Evolutionary conservation across 2,888 invertebrate genomes (phyloP).

Genomic region (Criorhina ranunculi): DNA sequence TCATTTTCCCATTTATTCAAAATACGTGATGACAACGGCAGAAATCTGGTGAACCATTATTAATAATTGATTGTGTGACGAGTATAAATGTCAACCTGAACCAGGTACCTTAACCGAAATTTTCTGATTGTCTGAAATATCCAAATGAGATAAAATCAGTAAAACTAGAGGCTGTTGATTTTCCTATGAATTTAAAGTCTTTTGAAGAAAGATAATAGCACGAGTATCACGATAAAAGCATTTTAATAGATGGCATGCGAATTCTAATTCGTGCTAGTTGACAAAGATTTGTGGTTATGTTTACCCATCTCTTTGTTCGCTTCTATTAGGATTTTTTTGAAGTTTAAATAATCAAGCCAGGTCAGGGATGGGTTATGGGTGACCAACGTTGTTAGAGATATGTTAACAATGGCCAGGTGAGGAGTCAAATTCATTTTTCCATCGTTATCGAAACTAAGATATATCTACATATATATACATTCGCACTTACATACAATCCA

Average conservation of each 20-base stretch:
- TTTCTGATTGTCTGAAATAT: not conserved
- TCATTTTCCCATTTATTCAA: too few species aligned
- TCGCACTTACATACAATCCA: too few species aligned
- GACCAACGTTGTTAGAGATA: too few species aligned
- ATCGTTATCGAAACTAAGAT: too few species aligned
- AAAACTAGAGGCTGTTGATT: not conserved
- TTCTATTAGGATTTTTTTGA: too few species aligned
- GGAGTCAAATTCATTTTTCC: too few species aligned
- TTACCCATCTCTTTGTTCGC: too few species aligned
- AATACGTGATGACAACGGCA: conserved; percentile 21
- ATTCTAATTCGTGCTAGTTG: not conserved
- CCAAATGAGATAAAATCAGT: conserved; percentile 7
- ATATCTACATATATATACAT: too few species aligned
- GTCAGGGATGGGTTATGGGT: too few species aligned
- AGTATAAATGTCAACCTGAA: not conserved
- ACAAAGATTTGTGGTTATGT: too few species aligned
- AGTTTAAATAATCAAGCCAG: too few species aligned
- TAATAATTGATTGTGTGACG: conserved; percentile 23
- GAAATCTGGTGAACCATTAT: conserved; percentile 9
- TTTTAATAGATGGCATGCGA: not conserved
- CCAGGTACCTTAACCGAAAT: not conserved
- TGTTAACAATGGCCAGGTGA: too few species aligned
- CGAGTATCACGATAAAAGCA: not conserved
- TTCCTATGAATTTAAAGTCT: not conserved
- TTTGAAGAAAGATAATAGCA: not conserved